phyloP scores from a whole-genome alignment of 1,140 invertebrate species.

The Zaprionus ornatus region DNA sequence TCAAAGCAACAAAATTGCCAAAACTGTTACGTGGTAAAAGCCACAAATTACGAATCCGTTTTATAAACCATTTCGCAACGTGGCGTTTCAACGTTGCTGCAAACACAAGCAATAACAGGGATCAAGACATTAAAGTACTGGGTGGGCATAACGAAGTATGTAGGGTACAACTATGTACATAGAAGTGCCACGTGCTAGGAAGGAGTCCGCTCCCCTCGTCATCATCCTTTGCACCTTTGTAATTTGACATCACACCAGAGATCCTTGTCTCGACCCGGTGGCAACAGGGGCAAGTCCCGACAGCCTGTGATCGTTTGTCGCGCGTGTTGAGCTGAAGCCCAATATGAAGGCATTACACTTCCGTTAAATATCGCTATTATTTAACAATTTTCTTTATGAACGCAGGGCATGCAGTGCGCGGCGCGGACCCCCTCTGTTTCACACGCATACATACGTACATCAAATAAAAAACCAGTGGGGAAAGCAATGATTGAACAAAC shows the following conservation, averaged over 20 bases:
- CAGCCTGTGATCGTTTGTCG: conserved; percentile 62
- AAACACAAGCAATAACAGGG: conserved; percentile 21
- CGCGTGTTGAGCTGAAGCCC: conserved; percentile 57
- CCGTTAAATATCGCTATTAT: conserved; percentile 80
- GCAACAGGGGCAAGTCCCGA: not conserved
- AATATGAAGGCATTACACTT: conserved; percentile 71
- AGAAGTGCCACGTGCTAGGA: conserved; percentile 15
- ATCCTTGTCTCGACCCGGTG: not conserved
- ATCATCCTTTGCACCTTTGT: conserved; percentile 56
- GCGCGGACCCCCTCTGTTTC: conserved; percentile 8
- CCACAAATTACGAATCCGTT: conserved; percentile 11
- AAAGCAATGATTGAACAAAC: not conserved
- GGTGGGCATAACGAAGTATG: not conserved
- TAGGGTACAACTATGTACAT: not conserved
- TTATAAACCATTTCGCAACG: conserved; percentile 38
- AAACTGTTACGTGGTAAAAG: conserved; percentile 32
- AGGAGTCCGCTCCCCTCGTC: not conserved
- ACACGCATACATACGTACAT: conserved; percentile 7
- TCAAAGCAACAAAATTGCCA: conserved; percentile 49
- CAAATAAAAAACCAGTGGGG: conserved; percentile 22
- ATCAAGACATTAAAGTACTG: conserved; percentile 70
- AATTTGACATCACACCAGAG: conserved; percentile 65
- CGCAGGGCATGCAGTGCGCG: conserved; percentile 43
- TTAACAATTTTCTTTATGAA: conserved; percentile 78
- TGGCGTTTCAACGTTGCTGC: conserved; percentile 3